Percentiles rank a stretch among this genome's conserved stretches.
phyloP scores from a whole-genome alignment of 1,140 invertebrate genomes.

The Magallana gigas region DNA sequence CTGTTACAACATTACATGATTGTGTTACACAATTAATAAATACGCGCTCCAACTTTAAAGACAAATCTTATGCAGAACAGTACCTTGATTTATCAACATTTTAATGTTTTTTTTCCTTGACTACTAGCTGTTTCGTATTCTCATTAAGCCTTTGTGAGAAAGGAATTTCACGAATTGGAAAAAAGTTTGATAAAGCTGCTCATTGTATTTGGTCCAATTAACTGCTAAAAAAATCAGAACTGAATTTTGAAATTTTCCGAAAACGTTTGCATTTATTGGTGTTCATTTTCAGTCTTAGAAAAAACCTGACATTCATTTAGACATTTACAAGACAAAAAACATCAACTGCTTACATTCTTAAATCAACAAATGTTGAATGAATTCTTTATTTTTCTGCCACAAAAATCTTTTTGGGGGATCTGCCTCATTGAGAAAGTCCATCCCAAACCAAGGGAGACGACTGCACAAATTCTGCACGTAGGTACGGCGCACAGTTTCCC shows the following conservation, averaged over 20 bases:
- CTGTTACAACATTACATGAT: conserved; percentile 10
- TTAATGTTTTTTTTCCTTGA: neutral
- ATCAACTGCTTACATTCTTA: conserved; percentile 20
- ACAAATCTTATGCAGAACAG: neutral
- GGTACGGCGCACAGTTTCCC: conserved; percentile 7
- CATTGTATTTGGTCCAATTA: conserved; percentile 31
- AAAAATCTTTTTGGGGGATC: conserved; percentile 28
- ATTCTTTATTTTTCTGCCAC: conserved; percentile 25
- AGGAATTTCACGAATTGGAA: neutral
- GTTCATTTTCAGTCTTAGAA: neutral
- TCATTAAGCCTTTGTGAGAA: neutral
- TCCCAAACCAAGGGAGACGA: neutral
- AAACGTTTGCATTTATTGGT: conserved; percentile 23
- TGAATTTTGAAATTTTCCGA: neutral
- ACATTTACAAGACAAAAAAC: conserved; percentile 34
- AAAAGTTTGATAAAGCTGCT: neutral
- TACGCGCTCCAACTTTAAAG: neutral
- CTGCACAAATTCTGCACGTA: conserved; percentile 3
- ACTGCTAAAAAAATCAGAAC: neutral
- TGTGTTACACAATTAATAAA: conserved; percentile 26
- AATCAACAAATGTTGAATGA: conserved; percentile 34
- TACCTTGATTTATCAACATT: neutral
- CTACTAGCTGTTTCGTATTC: neutral
- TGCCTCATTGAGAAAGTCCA: conserved; percentile 18
- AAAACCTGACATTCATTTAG: neutral